Conservation (phyloP, 2,797 vertebrate species). For the Cyprinella venusta region DNA sequence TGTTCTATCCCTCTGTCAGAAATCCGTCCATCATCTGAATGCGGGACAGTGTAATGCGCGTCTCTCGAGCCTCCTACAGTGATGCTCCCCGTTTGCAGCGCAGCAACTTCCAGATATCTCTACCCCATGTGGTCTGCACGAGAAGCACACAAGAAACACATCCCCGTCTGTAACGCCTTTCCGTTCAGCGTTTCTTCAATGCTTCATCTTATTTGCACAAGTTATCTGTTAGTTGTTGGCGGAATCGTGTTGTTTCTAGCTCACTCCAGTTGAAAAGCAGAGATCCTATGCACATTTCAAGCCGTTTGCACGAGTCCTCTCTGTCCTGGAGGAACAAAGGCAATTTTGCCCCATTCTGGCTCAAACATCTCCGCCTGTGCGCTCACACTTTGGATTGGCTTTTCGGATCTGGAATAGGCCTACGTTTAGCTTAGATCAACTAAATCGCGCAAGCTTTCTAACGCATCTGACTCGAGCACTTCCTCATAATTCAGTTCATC, state of each 20-base stretch:
- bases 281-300: constrained; percentile 31
- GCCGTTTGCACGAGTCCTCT: constrained; percentile 5
- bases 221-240: neutral
- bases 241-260: constrained; percentile 14
- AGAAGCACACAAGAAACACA: constrained; percentile 38
- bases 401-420: neutral
- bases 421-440: neutral
- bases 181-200: constrained; percentile 24
- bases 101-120: constrained; percentile 42
- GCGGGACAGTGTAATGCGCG: constrained; percentile 29
- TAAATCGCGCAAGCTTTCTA: neutral
- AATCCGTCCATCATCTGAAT: constrained; percentile 33
- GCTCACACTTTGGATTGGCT: neutral
- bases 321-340: constrained; percentile 44
- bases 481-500: constrained; percentile 26
- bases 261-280: neutral
- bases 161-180: constrained; percentile 10
- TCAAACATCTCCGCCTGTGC: neutral
- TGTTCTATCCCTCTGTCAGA: constrained; percentile 9
- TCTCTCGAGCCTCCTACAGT: constrained; percentile 14
- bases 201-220: neutral
- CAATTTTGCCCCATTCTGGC: constrained; percentile 33
- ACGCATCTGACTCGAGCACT: constrained; percentile 1
- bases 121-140: constrained; percentile 43
- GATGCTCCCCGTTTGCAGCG: constrained; percentile 36